Conservation (phyloP, 2,797 vertebrate species). For the Coranthus polyacanthus region DNA sequence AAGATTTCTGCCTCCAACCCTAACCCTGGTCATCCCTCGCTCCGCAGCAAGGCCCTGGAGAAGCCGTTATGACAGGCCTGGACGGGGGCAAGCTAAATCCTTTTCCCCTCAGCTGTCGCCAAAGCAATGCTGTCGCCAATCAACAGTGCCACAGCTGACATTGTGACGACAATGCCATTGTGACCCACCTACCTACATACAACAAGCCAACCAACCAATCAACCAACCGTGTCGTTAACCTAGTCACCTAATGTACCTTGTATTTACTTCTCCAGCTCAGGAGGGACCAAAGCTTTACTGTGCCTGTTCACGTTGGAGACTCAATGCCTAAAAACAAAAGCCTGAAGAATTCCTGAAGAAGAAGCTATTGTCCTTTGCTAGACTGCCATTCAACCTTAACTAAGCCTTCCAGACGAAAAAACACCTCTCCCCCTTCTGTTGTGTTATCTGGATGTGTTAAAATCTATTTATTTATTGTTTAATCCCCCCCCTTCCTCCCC, state of each 20-base stretch:
- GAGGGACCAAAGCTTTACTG: slow-evolving; percentile 80
- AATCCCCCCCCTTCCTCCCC: slow-evolving; percentile 37
- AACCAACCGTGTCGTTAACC: slow-evolving; percentile 45
- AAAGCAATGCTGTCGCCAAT: slow-evolving; percentile 52
- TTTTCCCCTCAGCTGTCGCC: slow-evolving; percentile 47
- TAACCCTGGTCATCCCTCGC: slow-evolving; percentile 75
- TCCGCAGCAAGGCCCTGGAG: slow-evolving; percentile 91
- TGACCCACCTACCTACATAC: slow-evolving; percentile 47
- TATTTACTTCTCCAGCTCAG: slow-evolving; percentile 68
- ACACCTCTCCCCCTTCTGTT: slow-evolving; percentile 31
- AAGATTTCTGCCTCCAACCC: slow-evolving; percentile 91
- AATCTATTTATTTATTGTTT: slow-evolving; percentile 80
- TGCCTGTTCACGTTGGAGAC: slow-evolving; percentile 74
- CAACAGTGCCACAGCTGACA: slow-evolving; percentile 48
- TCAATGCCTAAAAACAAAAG: slow-evolving; percentile 35
- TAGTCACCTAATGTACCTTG: slow-evolving; percentile 62
- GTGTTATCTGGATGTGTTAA: slow-evolving; percentile 35
- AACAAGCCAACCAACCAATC: slow-evolving; percentile 29
- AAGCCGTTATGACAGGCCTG: slow-evolving; percentile 93
- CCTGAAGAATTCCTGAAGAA: slow-evolving; percentile 26
- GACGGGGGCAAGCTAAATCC: slow-evolving; percentile 14
- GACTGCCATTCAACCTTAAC: slow-evolving; percentile 55
- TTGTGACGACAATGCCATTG: slow-evolving; percentile 38
- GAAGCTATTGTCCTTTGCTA: slow-evolving; percentile 46
- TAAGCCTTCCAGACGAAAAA: slow-evolving; percentile 35